Evolutionary conservation across 2,113 vertebrate genomes (phyloP), one percentile per base, ranked within the genome.

Genomic region (Chiloscyllium plagiosum): DNA sequence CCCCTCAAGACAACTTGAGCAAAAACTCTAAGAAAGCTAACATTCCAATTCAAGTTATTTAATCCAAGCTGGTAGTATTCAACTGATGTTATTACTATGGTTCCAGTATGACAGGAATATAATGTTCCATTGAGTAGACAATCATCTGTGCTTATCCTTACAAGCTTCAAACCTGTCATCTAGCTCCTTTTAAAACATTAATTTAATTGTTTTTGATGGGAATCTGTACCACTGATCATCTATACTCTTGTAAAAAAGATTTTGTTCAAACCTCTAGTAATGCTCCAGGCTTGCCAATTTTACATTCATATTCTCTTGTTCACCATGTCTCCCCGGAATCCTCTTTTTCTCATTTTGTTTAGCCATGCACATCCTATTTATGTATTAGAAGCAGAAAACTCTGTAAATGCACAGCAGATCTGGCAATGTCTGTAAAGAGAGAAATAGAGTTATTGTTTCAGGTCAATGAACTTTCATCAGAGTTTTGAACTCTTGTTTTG

Each of bases 131-230:
- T 93, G 89, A 93, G 15, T 68, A 66, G 89, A 66, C n/a, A n/a
- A 37, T 93, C 89, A 93, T 66, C 61, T 93, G 61, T 37, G 89
- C 56, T 93, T 93, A 93, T 93, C 89, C 89, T 93, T 93, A 93
- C n/a, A 93, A 37, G 89, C 61, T 93, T 93, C 89, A 66, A 37
- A 66, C 7, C 89, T 93, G 89, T 93, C 89, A 66, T 93, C 89
- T 22, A 93, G 89, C 33, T 93, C 89, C 6, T 93, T 66, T 66
- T 37, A 37, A 93, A 66, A n/a, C 12, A 20, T 66, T 20, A 19
- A 93, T 66, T 66, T 93, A 37, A 93, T 93, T 93, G 89, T 19
- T 68, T 93, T 93, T n/a, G 89, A 93, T 66, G 89, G 33, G 89
- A 68, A 37, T 93, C 61, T 66, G 33, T 93, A 66, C 29, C 61